Base-by-base conservation (phyloP, 2,113 vertebrate genomes). In the Prolemur simus region DNA sequence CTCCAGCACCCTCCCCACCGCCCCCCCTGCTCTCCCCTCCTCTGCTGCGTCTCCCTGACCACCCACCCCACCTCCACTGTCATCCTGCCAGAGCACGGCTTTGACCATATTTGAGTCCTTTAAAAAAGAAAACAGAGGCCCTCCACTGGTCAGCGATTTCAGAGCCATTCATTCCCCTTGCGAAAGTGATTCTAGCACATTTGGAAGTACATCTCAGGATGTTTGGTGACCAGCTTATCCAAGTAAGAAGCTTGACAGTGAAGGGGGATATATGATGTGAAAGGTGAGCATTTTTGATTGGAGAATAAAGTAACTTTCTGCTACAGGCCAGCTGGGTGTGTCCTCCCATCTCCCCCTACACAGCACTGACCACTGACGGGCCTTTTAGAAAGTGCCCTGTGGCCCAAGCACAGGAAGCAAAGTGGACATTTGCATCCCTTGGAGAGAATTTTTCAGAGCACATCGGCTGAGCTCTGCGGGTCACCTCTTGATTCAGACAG, bases 31-130 rank as follows among this genome's bases (percentile, higher is more conserved):
- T 15, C 6, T 20, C 9, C 45, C 64, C 27, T 25, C 63, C 29
- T 29, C 42, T 21, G 32, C 23, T 4, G 8, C 37, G 27, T 74
- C 66, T 27, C 29, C 29, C n/a, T 9, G 34, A 8, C 64, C 6
- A 1, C 3, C 64, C 4, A 25, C 3, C 39, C 49, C 2, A 4
- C 39, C 0, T 13, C 63, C 11, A 6, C 18, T 17, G 52, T 14
- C 21, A 37, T 29, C 32, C 63, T 14, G 2, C 52, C 45, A 32
- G 58, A 66, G 76, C 47, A 56, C 56, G 39, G 56, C 66, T 47
- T 18, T 13, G 14, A 80, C 37, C 29, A 2, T 18, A 45, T 18
- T 32, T 95, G 42, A 47, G 66, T 3, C 32, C 17, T 45, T 63
- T 29, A 21, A 17, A 14, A 68, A 49, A 14, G 29, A 60, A 27